Conservation (phyloP, 1,140 invertebrate species). For the Paramacrobiotus metropolitanus region DNA sequence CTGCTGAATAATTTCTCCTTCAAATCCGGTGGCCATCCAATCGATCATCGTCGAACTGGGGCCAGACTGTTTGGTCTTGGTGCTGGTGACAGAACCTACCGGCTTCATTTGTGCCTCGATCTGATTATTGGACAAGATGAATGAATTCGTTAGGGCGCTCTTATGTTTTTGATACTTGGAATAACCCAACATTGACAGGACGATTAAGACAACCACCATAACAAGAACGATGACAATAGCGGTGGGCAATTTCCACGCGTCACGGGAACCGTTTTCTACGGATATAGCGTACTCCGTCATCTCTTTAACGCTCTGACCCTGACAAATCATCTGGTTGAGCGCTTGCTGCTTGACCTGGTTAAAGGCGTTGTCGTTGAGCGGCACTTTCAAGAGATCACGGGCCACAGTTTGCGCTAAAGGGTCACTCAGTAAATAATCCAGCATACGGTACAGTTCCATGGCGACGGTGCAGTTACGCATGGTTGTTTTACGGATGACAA, state of each 20-base stretch:
- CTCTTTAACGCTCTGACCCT: conserved; percentile 10
- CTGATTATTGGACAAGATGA: background rate
- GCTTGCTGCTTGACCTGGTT: conserved; percentile 9
- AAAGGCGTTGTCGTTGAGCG: conserved; percentile 2
- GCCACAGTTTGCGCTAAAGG: conserved; percentile 9
- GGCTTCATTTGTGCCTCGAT: background rate
- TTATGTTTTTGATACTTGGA: background rate
- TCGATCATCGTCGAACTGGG: background rate
- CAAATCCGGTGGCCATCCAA: background rate
- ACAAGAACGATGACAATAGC: conserved; percentile 4
- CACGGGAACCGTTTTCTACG: conserved; percentile 9
- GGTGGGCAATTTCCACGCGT: conserved; percentile 13
- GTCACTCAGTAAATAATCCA: conserved; percentile 15
- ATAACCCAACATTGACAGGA: background rate
- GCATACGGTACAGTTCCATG: conserved; percentile 16
- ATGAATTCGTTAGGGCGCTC: background rate
- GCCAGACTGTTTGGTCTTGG: background rate
- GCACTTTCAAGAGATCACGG: conserved; percentile 11
- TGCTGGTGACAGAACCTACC: background rate
- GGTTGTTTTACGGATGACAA: conserved; percentile 13
- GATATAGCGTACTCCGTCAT: conserved; percentile 12
- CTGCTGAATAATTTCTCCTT: background rate
- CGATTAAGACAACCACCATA: background rate
- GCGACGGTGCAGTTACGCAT: conserved; percentile 14
- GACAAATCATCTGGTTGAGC: conserved; percentile 14